Evolutionary conservation across 2,113 vertebrate species (phyloP).

Genomic region (Aphyosemion australe): DNA sequence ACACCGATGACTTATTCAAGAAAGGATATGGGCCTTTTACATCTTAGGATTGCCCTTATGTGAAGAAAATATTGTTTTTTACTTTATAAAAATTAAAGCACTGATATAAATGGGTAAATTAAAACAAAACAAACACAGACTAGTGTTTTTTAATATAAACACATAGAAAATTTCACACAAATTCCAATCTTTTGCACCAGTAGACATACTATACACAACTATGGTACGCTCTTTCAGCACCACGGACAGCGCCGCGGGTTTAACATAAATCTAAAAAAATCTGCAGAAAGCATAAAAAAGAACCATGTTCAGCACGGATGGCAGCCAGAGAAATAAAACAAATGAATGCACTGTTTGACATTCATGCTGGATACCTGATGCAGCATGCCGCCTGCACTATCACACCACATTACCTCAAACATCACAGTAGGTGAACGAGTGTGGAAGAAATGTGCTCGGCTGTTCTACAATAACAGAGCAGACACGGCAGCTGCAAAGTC

Average conservation of each 20-base stretch:
- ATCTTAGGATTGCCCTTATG: too few species aligned
- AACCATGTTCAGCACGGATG: not conserved
- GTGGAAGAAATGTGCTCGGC: not conserved
- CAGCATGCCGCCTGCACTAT: not conserved
- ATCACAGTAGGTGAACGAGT: not conserved
- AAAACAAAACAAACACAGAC: too few species aligned
- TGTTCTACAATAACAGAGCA: not conserved
- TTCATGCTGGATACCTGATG: not conserved
- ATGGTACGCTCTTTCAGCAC: conserved; percentile 3
- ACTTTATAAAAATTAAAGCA: too few species aligned
- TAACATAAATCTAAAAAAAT: too few species aligned
- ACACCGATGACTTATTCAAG: too few species aligned
- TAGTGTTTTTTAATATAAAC: too few species aligned
- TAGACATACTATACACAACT: too few species aligned
- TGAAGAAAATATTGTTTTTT: too few species aligned
- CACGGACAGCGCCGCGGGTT: not conserved
- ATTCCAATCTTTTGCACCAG: not conserved
- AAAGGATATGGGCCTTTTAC: too few species aligned
- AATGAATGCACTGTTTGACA: not conserved
- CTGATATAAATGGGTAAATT: too few species aligned
- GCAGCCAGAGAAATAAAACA: not conserved
- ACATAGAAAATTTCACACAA: too few species aligned
- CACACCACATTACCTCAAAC: not conserved
- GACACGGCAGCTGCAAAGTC: not conserved
- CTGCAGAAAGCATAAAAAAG: not conserved